A percentile compares a stretch with the other conserved stretches of the same genome.
Conservation (phyloP, 2,888 invertebrate genomes). For the Galerucella calmariensis region DNA sequence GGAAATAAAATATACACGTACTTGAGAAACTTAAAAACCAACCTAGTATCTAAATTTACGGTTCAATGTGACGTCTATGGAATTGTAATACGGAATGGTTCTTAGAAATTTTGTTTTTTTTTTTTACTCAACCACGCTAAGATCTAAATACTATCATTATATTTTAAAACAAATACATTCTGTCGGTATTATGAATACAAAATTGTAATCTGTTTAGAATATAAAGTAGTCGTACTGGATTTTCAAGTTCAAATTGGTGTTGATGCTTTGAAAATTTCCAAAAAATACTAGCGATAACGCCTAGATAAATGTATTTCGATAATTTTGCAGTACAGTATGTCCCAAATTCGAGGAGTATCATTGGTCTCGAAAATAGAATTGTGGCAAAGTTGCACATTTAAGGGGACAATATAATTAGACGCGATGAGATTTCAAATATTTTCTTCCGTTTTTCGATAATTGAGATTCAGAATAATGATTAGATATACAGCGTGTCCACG, state of each 20-base stretch:
- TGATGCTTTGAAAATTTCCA: too few relatives aligned
- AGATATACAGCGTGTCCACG: too few relatives aligned
- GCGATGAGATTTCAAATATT: too few relatives aligned
- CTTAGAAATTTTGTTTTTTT: not conserved
- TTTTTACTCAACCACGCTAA: slow-evolving; percentile 1
- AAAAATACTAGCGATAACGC: too few relatives aligned
- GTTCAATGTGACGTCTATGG: not conserved
- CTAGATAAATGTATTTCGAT: too few relatives aligned
- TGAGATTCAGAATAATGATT: too few relatives aligned
- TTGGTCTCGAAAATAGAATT: too few relatives aligned
- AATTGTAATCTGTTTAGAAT: not conserved
- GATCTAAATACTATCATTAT: not conserved
- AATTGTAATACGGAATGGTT: slow-evolving; percentile 1
- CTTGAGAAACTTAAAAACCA: not conserved
- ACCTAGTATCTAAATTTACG: not conserved
- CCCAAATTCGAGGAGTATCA: too few relatives aligned
- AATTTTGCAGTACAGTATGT: too few relatives aligned
- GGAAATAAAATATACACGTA: not conserved
- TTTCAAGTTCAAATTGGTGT: not conserved
- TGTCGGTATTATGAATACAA: not conserved
- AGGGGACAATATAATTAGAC: too few relatives aligned
- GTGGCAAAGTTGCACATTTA: too few relatives aligned
- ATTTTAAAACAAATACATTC: not conserved
- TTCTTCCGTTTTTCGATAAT: too few relatives aligned
- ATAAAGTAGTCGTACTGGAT: not conserved